Base-by-base conservation (phyloP, 2,888 invertebrate genomes). In the Heteromurus nitidus region DNA sequence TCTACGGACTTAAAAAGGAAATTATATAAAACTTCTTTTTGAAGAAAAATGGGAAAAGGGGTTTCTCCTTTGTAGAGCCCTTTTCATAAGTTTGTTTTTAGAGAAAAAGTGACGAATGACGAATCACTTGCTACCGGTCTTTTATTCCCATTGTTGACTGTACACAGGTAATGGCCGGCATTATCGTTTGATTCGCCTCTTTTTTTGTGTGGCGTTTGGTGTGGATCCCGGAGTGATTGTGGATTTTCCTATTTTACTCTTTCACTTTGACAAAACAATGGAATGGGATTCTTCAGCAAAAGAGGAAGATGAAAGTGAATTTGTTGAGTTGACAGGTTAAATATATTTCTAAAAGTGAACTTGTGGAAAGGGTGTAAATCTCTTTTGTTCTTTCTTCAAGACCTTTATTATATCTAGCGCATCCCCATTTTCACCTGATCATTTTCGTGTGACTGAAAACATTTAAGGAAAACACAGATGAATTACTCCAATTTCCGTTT, bases 1-100 rank as follows among this genome's bases (percentile, higher is more conserved):
- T 70, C 36, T 28, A 70, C 60, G 75, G 75, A 20, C 68, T 55
- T 76, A 76, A 67, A 76, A 67, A 58, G 75, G 75, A 76, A 76
- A 76, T 76, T 67, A 47, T 30, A 20, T 58, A 24, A 42, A n/a
- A n/a, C n/a, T n/a, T n/a, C n/a, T 74, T 74, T 62, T 73, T 55
- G 16, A 55, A 24, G 20, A 44, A 47, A 44, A 73, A 62, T 16
- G 2, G 44, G 62, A 64, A 74, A 64, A 64, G 58, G n/a, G 67
- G 68, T 74, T 74, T n/a, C n/a, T n/a, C n/a, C n/a, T n/a, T n/a
- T n/a, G n/a, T n/a, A n/a, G n/a, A n/a, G n/a, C n/a, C n/a, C n/a
- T 47, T 47, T 47, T 5, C n/a, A 3, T 47, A 3, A 5, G 11
- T 13, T 55, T 55, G 55, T 62, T 26, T n/a, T 50, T 16, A 44